Conservation (phyloP, 2,113 vertebrate species). For the Corydoras maculifer region DNA sequence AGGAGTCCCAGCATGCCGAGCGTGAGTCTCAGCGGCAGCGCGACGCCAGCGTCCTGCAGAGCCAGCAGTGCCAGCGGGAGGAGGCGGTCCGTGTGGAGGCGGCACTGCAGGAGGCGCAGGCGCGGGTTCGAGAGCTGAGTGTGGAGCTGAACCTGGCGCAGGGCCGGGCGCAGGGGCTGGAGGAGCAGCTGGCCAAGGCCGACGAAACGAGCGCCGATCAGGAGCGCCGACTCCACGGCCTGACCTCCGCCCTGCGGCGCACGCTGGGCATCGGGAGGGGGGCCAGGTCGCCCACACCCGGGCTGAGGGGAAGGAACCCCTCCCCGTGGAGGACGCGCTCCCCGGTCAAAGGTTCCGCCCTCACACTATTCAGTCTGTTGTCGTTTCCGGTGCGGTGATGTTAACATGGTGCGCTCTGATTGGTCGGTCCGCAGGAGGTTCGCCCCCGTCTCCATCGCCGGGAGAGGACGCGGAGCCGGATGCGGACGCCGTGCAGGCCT, state of each 20-base stretch:
- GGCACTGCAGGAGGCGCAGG: constrained; percentile 47
- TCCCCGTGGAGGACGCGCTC: constrained; percentile 50
- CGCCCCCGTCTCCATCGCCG: constrained; percentile 19
- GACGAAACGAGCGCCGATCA: constrained; percentile 47
- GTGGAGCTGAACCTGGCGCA: constrained; percentile 51
- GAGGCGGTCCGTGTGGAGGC: constrained; percentile 42
- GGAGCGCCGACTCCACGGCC: constrained; percentile 55
- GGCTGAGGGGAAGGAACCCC: constrained; percentile 37
- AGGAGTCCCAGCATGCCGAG: constrained; percentile 46
- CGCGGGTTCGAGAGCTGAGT: constrained; percentile 46
- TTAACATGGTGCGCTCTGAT: too few species aligned
- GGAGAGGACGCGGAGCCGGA: constrained; percentile 56
- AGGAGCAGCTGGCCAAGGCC: constrained; percentile 58
- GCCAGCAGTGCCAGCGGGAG: constrained; percentile 42
- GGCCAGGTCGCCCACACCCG: constrained; percentile 31
- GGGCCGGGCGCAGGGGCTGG: constrained; percentile 48
- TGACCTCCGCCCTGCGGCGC: constrained; percentile 59
- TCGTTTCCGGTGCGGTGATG: not conserved
- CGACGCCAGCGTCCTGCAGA: constrained; percentile 48
- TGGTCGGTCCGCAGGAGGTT: not conserved
- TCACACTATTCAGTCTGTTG: not conserved
- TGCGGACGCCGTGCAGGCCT: constrained; percentile 49
- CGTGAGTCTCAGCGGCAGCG: constrained; percentile 52
- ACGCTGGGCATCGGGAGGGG: constrained; percentile 54
- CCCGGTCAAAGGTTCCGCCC: constrained; percentile 59